Conservation (phyloP, 2,113 vertebrate species). For the Xenopus borealis region DNA sequence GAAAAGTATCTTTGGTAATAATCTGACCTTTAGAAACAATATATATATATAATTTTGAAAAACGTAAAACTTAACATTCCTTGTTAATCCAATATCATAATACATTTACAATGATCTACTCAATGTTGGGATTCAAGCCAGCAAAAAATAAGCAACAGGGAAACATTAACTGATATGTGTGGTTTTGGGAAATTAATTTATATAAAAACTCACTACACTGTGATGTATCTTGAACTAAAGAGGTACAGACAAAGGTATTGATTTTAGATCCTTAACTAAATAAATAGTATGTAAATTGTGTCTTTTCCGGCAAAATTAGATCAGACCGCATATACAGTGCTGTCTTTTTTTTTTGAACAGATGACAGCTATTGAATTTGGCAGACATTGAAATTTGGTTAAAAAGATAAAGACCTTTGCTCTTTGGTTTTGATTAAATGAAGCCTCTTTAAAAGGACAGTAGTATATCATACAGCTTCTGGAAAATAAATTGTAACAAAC, state of each 20-base stretch:
- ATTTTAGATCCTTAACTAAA: constrained; percentile 94
- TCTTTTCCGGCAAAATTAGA: constrained; percentile 94
- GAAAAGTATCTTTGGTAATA: constrained; percentile 1
- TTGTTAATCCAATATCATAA: constrained; percentile 80
- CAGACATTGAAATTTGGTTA: constrained; percentile 97
- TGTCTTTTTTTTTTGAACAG: constrained; percentile 75
- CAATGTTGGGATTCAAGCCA: constrained; percentile 77
- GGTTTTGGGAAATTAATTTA: constrained; percentile 93
- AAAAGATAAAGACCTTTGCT: constrained; percentile 97
- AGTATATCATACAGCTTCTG: constrained; percentile 61
- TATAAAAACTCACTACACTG: constrained; percentile 86
- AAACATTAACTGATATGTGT: constrained; percentile 90
- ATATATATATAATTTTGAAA: constrained; percentile 87
- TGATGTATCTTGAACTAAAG: constrained; percentile 98
- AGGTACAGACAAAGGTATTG: constrained; percentile 95
- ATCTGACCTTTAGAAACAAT: constrained; percentile 93
- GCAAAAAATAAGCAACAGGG: constrained; percentile 86
- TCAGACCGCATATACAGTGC: constrained; percentile 97
- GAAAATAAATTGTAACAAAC: constrained; percentile 47
- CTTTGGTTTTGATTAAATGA: constrained; percentile 81
- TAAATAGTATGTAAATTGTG: constrained; percentile 99
- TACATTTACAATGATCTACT: constrained; percentile 77
- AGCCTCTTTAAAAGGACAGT: constrained; percentile 63
- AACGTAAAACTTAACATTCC: constrained; percentile 89
- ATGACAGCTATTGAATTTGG: constrained; percentile 98